Conservation (phyloP, 2,797 vertebrate species). For the Gobio occitaniae region DNA sequence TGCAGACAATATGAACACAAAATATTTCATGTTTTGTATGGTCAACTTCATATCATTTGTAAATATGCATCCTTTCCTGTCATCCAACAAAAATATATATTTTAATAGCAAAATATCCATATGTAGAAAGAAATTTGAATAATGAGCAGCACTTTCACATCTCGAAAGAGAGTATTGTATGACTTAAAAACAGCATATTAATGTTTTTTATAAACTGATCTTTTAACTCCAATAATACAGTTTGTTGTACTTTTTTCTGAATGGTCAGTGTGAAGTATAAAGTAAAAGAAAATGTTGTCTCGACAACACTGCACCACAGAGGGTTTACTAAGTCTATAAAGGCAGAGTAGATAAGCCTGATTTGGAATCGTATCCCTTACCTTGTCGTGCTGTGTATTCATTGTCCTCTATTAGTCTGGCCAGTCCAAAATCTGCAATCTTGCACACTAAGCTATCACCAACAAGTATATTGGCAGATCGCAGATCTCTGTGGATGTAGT, state of each 20-base stretch:
- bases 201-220: not conserved
- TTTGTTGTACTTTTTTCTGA: not conserved
- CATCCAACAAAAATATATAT: not conserved
- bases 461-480: slow-evolving; percentile 98
- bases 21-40: no score
- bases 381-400: slow-evolving; percentile 98
- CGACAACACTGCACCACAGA: not conserved
- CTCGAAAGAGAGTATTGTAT: not conserved
- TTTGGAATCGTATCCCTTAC: slow-evolving; percentile 69
- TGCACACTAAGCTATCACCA: slow-evolving; percentile 95
- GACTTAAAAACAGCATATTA: slow-evolving; percentile 5
- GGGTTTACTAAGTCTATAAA: not conserved
- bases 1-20: no score
- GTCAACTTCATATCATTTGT: no score
- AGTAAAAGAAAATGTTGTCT: not conserved
- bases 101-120: not conserved
- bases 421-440: slow-evolving; percentile 97
- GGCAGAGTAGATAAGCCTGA: not conserved
- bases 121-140: not conserved
- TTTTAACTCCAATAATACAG: not conserved
- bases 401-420: slow-evolving; percentile 98
- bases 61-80: no score
- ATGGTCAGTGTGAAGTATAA: not conserved
- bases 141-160: not conserved
- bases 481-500: slow-evolving; percentile 98